Conservation (phyloP, 2,797 vertebrate genomes). For the Tachyglossus aculeatus region DNA sequence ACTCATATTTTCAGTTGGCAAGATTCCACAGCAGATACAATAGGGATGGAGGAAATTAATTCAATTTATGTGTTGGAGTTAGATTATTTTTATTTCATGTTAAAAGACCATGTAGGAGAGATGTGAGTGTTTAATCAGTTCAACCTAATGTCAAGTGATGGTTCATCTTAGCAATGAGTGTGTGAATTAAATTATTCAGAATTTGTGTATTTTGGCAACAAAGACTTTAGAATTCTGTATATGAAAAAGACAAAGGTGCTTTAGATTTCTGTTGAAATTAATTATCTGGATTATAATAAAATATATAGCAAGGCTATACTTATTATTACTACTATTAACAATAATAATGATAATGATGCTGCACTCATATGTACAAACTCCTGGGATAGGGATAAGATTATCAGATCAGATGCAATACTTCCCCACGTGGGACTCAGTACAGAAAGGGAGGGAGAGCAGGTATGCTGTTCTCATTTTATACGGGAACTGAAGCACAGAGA, state of each 20-base stretch:
- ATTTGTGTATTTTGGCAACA: constrained; percentile 13
- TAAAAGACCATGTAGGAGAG: neutral
- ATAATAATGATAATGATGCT: no score
- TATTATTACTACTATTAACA: no score
- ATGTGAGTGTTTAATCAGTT: neutral
- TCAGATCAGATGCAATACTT: no score
- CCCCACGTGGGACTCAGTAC: no score
- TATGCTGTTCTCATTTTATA: no score
- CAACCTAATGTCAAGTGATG: neutral
- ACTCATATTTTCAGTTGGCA: neutral
- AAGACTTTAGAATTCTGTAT: constrained; percentile 15
- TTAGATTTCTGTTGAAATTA: constrained; percentile 19
- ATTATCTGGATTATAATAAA: neutral
- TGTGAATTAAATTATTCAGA: neutral
- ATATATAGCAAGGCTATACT: no score
- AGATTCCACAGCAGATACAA: constrained; percentile 10
- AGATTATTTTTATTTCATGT: neutral
- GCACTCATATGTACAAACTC: no score
- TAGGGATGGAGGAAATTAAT: constrained; percentile 5
- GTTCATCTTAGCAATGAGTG: constrained; percentile 1
- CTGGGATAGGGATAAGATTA: no score
- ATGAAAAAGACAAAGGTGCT: constrained; percentile 33
- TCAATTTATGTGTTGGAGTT: neutral
- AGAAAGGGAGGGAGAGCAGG: no score
- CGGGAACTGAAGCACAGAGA: no score